phyloP scores from a whole-genome alignment of 92 coral and sea anemone species.

The Palythoa grandis region DNA sequence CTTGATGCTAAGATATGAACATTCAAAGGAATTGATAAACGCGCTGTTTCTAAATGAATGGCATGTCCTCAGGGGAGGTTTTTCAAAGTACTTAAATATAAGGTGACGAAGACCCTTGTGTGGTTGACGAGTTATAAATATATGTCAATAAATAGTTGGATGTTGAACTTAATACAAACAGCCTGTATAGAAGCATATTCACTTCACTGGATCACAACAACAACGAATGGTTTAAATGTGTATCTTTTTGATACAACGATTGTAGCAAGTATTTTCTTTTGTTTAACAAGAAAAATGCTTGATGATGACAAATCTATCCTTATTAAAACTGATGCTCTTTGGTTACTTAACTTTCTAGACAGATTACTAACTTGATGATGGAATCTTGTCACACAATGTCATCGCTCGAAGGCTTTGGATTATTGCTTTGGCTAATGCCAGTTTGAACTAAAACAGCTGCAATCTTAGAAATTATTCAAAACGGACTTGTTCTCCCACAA shows the following conservation, averaged over 20 bases:
- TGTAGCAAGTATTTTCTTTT: not conserved
- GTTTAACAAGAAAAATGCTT: not conserved
- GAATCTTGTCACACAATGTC: not conserved
- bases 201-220: too few species aligned
- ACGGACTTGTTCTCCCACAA: not conserved
- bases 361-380: not conserved
- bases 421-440: not conserved
- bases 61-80: conserved; percentile 7
- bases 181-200: too few species aligned
- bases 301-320: not conserved
- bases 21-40: not conserved
- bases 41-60: not conserved
- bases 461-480: not conserved
- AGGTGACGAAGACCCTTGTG: conserved; percentile 25
- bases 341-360: not conserved
- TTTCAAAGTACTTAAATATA: not conserved
- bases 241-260: too few species aligned
- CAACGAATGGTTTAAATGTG: too few species aligned
- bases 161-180: not conserved
- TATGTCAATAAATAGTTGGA: not conserved
- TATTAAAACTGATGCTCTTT: not conserved
- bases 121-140: too few species aligned
- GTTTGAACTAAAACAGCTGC: not conserved
- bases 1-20: not conserved
- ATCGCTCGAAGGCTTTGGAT: not conserved